phyloP scores from a whole-genome alignment of 2,113 vertebrate genomes.

The Ophiodon elongatus region DNA sequence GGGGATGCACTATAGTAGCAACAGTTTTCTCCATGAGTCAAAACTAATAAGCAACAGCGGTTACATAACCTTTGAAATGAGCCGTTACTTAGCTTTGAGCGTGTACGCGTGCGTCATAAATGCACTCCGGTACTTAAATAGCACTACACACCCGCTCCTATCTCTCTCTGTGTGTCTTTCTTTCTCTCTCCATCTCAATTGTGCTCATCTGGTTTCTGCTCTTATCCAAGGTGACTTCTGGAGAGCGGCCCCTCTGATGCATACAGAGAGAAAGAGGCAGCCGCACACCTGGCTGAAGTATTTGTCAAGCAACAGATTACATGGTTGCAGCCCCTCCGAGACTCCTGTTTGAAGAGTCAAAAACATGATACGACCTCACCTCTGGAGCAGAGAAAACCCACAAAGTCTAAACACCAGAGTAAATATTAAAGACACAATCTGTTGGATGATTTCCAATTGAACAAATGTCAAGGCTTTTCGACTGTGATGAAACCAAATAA shows the following conservation, averaged over 20 bases:
- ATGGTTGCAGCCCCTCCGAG: conserved; percentile 40
- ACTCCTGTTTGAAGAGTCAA: conserved; percentile 35
- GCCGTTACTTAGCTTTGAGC: neutral
- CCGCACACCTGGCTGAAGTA: conserved; percentile 59
- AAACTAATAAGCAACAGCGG: neutral
- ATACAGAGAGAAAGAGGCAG: conserved; percentile 41
- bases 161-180: neutral
- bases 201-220: conserved; percentile 48
- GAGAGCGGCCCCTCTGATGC: conserved; percentile 51
- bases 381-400: conserved; percentile 1
- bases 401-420: conserved; percentile 10
- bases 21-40: neutral
- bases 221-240: conserved; percentile 67
- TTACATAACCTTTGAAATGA: neutral
- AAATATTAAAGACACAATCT: conserved; percentile 25
- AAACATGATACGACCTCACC: conserved; percentile 33
- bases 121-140: neutral
- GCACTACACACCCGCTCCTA: neutral
- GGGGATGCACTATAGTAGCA: neutral
- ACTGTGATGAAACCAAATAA: neutral
- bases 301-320: conserved; percentile 62
- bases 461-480: neutral
- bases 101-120: neutral
- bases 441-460: neutral
- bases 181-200: conserved; percentile 26